Evolutionary conservation across 1,140 invertebrate genomes (phyloP).

Genomic region (Lepidurus arcticus): DNA sequence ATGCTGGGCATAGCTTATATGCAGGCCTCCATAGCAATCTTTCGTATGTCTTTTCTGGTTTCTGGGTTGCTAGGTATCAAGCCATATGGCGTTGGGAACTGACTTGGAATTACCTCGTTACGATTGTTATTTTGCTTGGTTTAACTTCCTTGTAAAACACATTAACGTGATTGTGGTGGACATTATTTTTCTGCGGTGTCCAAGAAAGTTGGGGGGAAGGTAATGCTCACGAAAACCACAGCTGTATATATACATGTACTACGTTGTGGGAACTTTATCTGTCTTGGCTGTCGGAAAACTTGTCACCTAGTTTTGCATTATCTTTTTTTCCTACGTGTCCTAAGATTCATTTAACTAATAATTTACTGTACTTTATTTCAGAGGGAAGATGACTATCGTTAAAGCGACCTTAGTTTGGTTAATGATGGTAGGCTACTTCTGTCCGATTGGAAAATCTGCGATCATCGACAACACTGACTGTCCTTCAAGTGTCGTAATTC

Average conservation of each 20-base stretch:
- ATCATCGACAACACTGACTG: not conserved
- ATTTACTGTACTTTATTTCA: not conserved
- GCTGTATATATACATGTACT: not conserved
- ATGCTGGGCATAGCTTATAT: not conserved
- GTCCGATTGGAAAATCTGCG: not conserved
- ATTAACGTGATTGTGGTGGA: slow-evolving; percentile 1
- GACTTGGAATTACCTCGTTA: not conserved
- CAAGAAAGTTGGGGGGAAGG: not conserved
- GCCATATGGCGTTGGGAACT: slow-evolving; percentile 4
- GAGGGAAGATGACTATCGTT: not conserved
- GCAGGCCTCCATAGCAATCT: not conserved
- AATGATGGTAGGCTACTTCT: not conserved
- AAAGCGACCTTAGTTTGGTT: not conserved
- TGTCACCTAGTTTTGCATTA: too few relatives aligned
- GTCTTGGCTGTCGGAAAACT: too few relatives aligned
- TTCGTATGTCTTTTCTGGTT: not conserved
- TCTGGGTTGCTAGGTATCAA: not conserved
- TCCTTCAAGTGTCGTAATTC: not conserved
- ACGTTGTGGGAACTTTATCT: too few relatives aligned
- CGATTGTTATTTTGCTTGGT: not conserved
- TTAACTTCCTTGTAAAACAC: slow-evolving; percentile 2
- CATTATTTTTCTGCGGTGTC: not conserved
- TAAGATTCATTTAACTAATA: not conserved
- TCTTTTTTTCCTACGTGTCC: not conserved
- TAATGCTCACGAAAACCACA: not conserved